Evolutionary conservation across 2,888 invertebrate genomes (phyloP), one percentile per base, ranked within the genome.

Genomic region (Uropetala carovei): DNA sequence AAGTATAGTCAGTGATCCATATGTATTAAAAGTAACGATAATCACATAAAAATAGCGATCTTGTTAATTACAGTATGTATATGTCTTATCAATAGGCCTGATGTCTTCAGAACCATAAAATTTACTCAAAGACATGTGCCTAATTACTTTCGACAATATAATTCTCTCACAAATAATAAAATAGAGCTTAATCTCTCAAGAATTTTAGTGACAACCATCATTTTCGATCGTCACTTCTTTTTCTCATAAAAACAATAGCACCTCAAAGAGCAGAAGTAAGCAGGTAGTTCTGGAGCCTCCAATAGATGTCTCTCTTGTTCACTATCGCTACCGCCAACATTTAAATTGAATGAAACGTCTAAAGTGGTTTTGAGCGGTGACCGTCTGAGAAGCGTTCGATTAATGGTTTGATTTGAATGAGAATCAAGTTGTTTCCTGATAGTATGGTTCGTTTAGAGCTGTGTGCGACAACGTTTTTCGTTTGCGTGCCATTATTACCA

Each of bases 161-260:
- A 75, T 13, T 27, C 13, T 75, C 75, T n/a, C 30, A 43, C 43
- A 89, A 60, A 9, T 27, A 27, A 22, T 18, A 27, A 18, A 43
- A 64, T 14, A 68, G 43, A 89, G 64, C 27, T 4, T 43, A 60
- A 89, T 18, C 18, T 43, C 30, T 64, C 43, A 7, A 68, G 64
- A 68, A 64, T 43, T 56, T 68, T 43, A 13, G 18, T 89, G 89
- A 89, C 89, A 89, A 64, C 60, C 89, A 89, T 89, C 64, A 89
- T 89, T 89, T 89, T 89, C 43, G 64, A 89, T 89, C 64, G 60
- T 89, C 89, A 64, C 30, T 64, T 89, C 18, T 89, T 89, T 68
- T 18, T 60, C n/a, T 18, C 27, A 43, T 68, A 64, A 89, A 89
- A 89, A 89, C 89, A 86, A 86, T 18, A 64, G 89, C 89, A 89